These are phyloP conservation scores for Artibeus jamaicensis DNA, from an alignment of 2,797 vertebrate genomes.

Conservation along the genomic window DNA sequence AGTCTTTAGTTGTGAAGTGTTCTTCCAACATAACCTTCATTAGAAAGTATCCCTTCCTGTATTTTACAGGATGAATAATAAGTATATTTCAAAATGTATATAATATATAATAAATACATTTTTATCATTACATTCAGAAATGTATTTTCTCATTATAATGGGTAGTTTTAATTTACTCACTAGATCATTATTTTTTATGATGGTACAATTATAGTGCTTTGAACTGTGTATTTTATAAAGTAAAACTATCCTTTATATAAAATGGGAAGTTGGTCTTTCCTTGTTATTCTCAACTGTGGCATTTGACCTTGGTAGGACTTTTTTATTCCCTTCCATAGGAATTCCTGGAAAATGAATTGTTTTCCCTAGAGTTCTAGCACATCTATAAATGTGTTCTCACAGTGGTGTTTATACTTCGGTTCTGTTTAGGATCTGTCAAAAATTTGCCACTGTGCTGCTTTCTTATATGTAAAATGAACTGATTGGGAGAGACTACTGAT, in stretches of 20 bases:
- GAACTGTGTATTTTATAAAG: neutral
- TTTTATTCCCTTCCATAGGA: neutral
- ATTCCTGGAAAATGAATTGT: neutral
- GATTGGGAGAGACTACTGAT: neutral
- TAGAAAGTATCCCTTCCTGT: neutral
- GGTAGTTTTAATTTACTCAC: neutral
- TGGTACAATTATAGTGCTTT: neutral
- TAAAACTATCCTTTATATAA: neutral
- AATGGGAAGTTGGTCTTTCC: neutral
- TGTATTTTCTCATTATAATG: neutral
- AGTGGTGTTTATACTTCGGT: neutral
- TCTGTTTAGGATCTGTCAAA: neutral
- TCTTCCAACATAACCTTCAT: neutral
- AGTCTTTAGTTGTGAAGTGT: neutral
- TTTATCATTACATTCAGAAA: neutral
- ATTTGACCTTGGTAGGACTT: neutral
- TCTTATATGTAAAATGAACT: neutral
- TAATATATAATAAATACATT: neutral
- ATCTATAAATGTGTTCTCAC: neutral
- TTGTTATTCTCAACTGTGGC: neutral
- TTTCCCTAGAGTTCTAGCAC: neutral
- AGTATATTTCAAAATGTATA: neutral
- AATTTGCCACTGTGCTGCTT: neutral
- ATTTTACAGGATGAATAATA: neutral
- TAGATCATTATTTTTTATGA: neutral